These are phyloP conservation scores for Vimba vimba DNA, from an alignment of 2,113 vertebrate species.

Conservation along the genomic window DNA sequence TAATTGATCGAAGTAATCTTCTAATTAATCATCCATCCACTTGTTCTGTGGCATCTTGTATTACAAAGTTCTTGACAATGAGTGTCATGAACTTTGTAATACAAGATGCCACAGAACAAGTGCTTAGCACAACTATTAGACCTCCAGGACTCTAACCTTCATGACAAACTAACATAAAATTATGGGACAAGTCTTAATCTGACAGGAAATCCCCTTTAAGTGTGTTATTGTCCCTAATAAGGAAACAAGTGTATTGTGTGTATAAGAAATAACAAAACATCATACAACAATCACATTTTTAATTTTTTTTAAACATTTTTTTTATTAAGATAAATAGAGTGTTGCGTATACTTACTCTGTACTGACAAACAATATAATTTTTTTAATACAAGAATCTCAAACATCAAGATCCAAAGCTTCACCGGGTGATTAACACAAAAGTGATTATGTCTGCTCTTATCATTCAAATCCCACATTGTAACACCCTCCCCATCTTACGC, in stretches of 20 bases:
- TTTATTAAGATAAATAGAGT: not conserved
- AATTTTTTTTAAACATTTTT: too few relatives aligned
- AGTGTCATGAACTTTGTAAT: not conserved
- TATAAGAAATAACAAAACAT: not conserved
- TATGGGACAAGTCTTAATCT: not conserved
- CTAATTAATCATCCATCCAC: not conserved
- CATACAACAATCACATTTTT: not conserved
- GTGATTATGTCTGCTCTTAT: slow-evolving; percentile 68
- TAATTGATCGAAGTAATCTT: not conserved
- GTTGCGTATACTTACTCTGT: not conserved
- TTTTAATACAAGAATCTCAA: not conserved
- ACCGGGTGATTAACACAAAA: slow-evolving; percentile 61
- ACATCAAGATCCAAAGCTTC: slow-evolving; percentile 13
- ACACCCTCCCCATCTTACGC: slow-evolving; percentile 66
- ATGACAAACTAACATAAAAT: not conserved
- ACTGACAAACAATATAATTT: not conserved
- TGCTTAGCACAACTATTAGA: not conserved
- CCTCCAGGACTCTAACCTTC: not conserved
- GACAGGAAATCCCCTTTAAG: not conserved
- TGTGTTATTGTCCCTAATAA: not conserved
- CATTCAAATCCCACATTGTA: slow-evolving; percentile 66
- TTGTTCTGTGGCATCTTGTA: too few relatives aligned
- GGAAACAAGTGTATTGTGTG: not conserved
- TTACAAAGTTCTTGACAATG: too few relatives aligned
- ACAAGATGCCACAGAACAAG: not conserved